Base-by-base conservation (phyloP, 2,888 invertebrate genomes). In the Erynnis tages region DNA sequence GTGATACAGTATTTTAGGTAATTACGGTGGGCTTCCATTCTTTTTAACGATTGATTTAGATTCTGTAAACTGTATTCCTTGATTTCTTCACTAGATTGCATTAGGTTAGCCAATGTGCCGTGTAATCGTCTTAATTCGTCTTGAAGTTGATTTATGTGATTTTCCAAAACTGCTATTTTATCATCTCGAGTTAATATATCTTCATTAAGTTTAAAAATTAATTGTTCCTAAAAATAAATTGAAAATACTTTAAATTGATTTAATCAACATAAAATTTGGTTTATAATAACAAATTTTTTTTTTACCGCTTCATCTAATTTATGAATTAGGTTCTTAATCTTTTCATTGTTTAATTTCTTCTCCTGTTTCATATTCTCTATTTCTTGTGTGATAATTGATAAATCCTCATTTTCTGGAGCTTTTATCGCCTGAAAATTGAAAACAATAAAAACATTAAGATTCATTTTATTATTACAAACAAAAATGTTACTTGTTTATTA, bases 21-120 rank as follows among this genome's bases (percentile, higher is more conserved):
- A 72, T 79, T 76, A 89, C 88, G 85, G 57, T 85, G 85, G 34
- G 87, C 86, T 63, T 87, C 82, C 60, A 87, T 71, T 61, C 64
- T 72, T 56, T 73, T 72, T 14, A 81, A 53, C 1, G 82, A 72
- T 32, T 74, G 62, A 29, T 76, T 70, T n/a, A 83, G 66, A 54
- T 74, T 76, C 43, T 77, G 62, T 17, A 62, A 63, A 43, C 76
- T 79, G 17, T 66, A 66, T 30, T 73, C 69, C 57, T 67, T 74
- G 11, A 85, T 70, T 61, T 81, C 61, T 67, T 86, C 80, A 29
- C 86, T 76, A 43, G 76, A 67, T 27, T 76, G 68, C 14, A 86
- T 63, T 1, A 73, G 74, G 53, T 70, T 62, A 6, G 59, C 66
- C 47, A 88, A 68, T 57, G 65, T 69, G 1, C 40, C 41, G 16